Evolutionary conservation across 2,888 invertebrate genomes (phyloP), one percentile per base, ranked within the genome.

Genomic region (Epirrhoe tristata): DNA sequence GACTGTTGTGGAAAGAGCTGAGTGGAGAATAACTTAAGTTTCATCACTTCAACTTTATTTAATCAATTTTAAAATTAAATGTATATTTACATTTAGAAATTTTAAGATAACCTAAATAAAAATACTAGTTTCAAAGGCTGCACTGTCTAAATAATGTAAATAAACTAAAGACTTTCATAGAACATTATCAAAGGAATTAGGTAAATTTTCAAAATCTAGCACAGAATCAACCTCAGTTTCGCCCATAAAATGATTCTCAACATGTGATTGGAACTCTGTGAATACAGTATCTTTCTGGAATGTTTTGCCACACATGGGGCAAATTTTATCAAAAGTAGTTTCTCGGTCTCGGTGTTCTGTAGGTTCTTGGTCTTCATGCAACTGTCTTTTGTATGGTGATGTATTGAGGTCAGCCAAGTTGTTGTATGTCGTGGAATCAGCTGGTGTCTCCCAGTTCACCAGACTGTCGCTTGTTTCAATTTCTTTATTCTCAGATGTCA

Each of bases 161-260:
- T 46, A 46, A 46, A 6, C 2, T 12, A n/a, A 6, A 14, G 16
- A 48, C 14, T 48, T 48, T 16, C 80, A 89, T 73, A 85, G 82
- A 7, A 83, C 74, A 80, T 88, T 90, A 73, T 90, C 88, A 81
- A 89, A 87, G 46, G 92, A 92, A 77, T 85, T 87, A 64, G 85
- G 83, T 69, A 94, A 81, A 66, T 94, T 89, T 74, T 95, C 94
- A 82, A 91, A 94, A 79, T 94, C 93, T 60, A 90, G 88, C 46
- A 94, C 83, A 56, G 94, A 94, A 77, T 95, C 94, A 7, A 83
- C 69, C 67, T 94, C 94, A 63, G 83, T 84, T 43, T 95, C 95
- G 73, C 95, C 94, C 64, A 94, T 88, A 84, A 97, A 97, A 89
- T 97, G 97, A 77, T 93, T 95, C 84, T 97, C 95, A 34, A 97